phyloP scores from a whole-genome alignment of 2,797 vertebrate genomes.

The Chaetophractus vellerosus region DNA sequence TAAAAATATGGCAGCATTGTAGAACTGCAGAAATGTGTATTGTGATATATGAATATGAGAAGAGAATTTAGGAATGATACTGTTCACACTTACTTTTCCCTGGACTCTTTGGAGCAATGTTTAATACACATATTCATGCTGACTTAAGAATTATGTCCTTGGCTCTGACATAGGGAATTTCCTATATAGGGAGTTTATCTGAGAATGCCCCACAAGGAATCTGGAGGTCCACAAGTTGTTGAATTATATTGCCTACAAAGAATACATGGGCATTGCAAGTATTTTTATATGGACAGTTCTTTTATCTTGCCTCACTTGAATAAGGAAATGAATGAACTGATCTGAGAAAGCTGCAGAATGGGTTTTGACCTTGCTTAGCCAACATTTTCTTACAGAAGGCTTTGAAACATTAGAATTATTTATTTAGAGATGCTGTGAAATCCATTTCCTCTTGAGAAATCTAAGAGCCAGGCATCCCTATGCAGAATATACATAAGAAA shows the following conservation, averaged over 20 bases:
- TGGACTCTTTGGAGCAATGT: not conserved
- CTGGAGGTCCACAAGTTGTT: not conserved
- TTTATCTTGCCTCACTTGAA: not conserved
- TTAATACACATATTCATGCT: slow-evolving; percentile 34
- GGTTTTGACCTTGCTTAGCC: slow-evolving; percentile 27
- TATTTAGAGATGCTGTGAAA: slow-evolving; percentile 51
- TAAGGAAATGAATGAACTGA: not conserved
- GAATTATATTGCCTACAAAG: not conserved
- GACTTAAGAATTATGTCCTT: slow-evolving; percentile 11
- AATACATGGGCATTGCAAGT: not conserved
- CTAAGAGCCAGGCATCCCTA: not conserved
- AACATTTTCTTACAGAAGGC: not conserved
- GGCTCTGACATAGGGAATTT: not conserved
- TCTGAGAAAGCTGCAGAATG: not conserved
- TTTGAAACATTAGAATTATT: not conserved
- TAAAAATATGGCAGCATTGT: not conserved
- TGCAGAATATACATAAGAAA: slow-evolving; percentile 25
- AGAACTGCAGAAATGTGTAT: not conserved
- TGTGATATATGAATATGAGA: slow-evolving; percentile 6
- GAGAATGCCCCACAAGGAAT: not conserved
- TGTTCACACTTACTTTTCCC: not conserved
- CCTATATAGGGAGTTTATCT: not conserved
- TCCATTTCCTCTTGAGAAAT: slow-evolving; percentile 52
- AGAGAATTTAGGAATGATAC: not conserved
- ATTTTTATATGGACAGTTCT: not conserved